These are phyloP conservation scores for Terebella lapidaria DNA, from an alignment of 2,888 invertebrate species.

Conservation along the genomic window DNA sequence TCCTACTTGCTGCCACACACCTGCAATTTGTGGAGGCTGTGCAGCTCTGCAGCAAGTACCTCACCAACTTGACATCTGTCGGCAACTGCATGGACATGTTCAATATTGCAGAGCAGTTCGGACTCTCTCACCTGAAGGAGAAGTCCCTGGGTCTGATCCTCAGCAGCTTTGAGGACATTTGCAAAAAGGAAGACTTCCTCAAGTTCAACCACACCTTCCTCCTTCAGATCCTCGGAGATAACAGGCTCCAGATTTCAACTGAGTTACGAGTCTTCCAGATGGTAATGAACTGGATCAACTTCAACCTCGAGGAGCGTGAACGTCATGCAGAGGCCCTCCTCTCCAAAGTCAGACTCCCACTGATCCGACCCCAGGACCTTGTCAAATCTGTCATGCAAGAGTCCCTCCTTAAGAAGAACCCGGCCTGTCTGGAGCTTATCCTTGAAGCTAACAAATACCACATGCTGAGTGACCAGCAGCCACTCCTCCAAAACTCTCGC, in stretches of 20 bases:
- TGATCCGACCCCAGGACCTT: conserved; percentile 10
- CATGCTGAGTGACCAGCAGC: conserved; percentile 14
- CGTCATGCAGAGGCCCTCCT: conserved; percentile 1
- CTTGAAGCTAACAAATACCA: conserved; percentile 18
- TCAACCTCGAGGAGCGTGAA: not conserved
- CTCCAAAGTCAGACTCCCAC: conserved; percentile 10
- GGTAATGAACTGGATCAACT: conserved; percentile 11
- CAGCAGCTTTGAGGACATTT: conserved; percentile 14
- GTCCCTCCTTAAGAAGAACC: conserved; percentile 10
- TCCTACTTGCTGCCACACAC: conserved; percentile 24
- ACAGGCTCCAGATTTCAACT: conserved; percentile 3
- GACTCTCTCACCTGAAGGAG: conserved; percentile 4
- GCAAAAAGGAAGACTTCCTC: conserved; percentile 4
- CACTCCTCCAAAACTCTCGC: conserved; percentile 10
- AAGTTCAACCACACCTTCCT: conserved; percentile 7
- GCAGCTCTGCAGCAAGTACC: conserved; percentile 8
- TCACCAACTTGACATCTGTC: conserved; percentile 5
- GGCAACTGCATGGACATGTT: conserved; percentile 17
- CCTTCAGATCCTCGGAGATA: conserved; percentile 4
- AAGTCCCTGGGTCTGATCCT: conserved; percentile 12
- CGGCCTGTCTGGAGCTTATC: conserved; percentile 13
- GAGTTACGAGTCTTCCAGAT: conserved; percentile 12
- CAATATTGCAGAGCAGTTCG: conserved; percentile 13
- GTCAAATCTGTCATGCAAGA: conserved; percentile 14
- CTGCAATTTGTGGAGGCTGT: conserved; percentile 18